Evolutionary conservation across 1,140 invertebrate species (phyloP), one percentile per base, ranked within the genome.

Genomic region (Littorina saxatilis): DNA sequence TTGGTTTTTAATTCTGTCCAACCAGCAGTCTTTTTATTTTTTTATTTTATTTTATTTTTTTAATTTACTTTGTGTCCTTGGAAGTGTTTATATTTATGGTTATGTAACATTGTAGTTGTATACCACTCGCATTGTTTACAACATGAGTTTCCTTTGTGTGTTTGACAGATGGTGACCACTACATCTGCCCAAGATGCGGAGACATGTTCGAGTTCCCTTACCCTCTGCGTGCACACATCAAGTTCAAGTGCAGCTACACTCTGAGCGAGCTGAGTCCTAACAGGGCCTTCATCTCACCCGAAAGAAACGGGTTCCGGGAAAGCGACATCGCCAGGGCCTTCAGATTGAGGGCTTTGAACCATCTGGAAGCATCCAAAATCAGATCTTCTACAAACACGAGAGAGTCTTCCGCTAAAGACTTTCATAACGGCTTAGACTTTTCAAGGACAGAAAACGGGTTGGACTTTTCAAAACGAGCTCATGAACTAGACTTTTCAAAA

Each of bases 191-290:
- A 20, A 79, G 84, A 20, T 92, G 91, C 80, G 87, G 87, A 40
- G 88, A 91, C 78, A 85, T 81, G n/a, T 92, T 91, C 77, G 85
- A 88, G 20, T 88, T 88, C 52, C 85, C 87, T 1, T 90, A 86
- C 84, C 84, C 88, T 27, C 74, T 91, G n/a, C 86, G 89, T 63
- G 90, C 91, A 13, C 91, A 92, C 82, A 81, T 89, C 58, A 85
- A 88, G 55, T 92, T 91, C 81, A 88, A 88, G 78, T 92, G 91
- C 80, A 80, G 81, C 58, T 78, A 78, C 58, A 66, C 76, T 20
- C 58, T 78, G 17, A 43, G n/a, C 17, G 55, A 78, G 37, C 32
- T 78, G 37, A 78, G 76, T 29, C n/a, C 76, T n/a, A 78, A 4
- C 76, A 78, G 29, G 43, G 4, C 39, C 37, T 20, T 1, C 27